A percentile compares a stretch with the other conserved stretches of the same genome.
Conservation (phyloP, 2,797 vertebrate species). For the Melanotaenia trifasciata region DNA sequence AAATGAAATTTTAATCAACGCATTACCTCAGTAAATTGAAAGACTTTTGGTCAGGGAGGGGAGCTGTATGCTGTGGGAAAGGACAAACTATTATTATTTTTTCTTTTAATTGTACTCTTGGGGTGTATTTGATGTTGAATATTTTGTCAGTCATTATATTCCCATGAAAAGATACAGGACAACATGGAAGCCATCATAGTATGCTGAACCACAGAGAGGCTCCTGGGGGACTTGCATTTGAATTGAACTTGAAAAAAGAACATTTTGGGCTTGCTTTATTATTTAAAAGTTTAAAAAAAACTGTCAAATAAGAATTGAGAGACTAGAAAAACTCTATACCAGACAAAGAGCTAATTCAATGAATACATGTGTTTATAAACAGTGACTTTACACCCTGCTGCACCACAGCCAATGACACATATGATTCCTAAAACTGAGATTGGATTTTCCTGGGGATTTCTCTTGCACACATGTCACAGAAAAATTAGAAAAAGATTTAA, state of each 20-base stretch:
- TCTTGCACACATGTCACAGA: neutral
- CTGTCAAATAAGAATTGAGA: no score
- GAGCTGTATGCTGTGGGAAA: conserved; percentile 29
- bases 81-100: conserved; percentile 16
- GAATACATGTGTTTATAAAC: neutral
- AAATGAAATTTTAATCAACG: conserved; percentile 64
- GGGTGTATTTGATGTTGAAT: conserved; percentile 4
- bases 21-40: conserved; percentile 49
- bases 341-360: neutral
- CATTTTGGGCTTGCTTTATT: no score
- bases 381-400: neutral
- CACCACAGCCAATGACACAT: neutral
- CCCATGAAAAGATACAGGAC: conserved; percentile 15
- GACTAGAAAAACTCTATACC: no score
- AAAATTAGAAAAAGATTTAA: no score
- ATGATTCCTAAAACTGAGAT: no score
- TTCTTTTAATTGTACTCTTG: conserved; percentile 7
- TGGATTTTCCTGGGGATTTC: neutral
- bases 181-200: neutral
- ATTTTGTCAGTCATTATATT: neutral
- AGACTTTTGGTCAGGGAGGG: conserved; percentile 15
- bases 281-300: no score
- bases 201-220: conserved; percentile 11
- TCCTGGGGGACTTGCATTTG: neutral
- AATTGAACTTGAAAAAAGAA: neutral